Conservation (phyloP, 2,797 vertebrate species). For the Megaceryle alcyon region DNA sequence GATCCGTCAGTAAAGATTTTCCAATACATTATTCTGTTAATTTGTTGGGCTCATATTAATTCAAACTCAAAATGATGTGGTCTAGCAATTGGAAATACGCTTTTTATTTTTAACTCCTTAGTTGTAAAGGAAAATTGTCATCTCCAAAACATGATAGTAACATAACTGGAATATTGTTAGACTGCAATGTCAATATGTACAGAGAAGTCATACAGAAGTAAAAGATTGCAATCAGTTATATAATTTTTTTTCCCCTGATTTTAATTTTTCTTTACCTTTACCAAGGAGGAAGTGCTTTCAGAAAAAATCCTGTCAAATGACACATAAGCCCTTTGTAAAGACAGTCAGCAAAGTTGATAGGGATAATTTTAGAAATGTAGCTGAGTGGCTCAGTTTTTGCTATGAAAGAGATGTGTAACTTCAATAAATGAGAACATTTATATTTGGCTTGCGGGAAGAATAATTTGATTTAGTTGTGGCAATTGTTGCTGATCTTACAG, state of each 20-base stretch:
- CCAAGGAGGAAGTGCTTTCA: not conserved
- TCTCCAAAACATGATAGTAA: not conserved
- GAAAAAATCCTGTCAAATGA: not conserved
- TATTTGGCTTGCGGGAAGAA: slow-evolving; percentile 24
- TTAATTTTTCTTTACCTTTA: not conserved
- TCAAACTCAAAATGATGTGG: not conserved
- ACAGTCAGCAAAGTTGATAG: slow-evolving; percentile 27
- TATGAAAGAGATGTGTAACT: not conserved
- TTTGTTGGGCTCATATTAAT: not conserved
- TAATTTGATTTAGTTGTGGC: slow-evolving; percentile 32
- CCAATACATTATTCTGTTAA: not conserved
- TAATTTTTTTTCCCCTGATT: not conserved
- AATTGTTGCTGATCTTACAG: slow-evolving; percentile 57
- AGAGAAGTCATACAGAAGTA: not conserved
- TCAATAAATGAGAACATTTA: slow-evolving; percentile 30
- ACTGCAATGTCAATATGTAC: not conserved
- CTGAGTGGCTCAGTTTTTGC: slow-evolving; percentile 8
- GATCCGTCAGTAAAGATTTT: not conserved
- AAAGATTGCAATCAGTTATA: not conserved
- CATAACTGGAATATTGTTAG: not conserved
- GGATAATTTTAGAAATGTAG: slow-evolving; percentile 45
- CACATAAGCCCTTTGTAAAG: not conserved
- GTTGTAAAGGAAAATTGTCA: rapidly evolving
- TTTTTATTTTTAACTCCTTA: not conserved
- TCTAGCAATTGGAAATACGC: not conserved